Base-by-base conservation (phyloP, 2,797 vertebrate species). In the Hemibagrus guttatus region DNA sequence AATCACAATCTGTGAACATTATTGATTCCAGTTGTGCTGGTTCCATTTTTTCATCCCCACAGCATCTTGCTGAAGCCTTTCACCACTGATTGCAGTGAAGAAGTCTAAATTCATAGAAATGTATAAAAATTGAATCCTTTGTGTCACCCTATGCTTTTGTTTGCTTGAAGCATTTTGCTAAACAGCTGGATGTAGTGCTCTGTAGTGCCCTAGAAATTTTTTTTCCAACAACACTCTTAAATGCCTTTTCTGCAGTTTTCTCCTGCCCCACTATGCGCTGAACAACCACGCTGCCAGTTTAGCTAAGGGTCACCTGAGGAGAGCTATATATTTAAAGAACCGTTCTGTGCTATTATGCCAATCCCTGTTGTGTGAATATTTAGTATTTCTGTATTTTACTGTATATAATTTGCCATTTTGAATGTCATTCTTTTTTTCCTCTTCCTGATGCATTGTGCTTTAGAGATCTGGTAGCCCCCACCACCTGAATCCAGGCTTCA, bases 401-500 rank as follows among this genome's bases (percentile, higher is more conserved):
- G n/a, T 76, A 76, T 78, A 58, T 31, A 56, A 52, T 81, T 1
- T 17, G 14, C 2, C 12, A 46, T 81, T 63, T 58, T 79, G 1
- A 16, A 35, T 14, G 28, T 23, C 2, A 39, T 59, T 79, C 2
- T 23, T 63, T 63, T 16, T 42, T 3, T 49, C 8, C 9, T 8
- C 8, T 49, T 49, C 9, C 46, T 19, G 23, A 39, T 63, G 78
- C 23, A 58, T 23, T 39, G 35, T 63, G 58, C 35, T n/a, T 42
- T 23, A 42, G 31, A 61, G 56, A 35, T 61, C 21, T n/a, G 86
- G 89, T 86, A 86, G 85, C 56, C 75, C 52, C 82, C 64, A 81
- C 86, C 84, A 90, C 72, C 82, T 80, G 90, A 89, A 91, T 89
- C 90, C 87, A 88, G 89, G 90, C 72, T 87, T 89, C 90, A 91